Evolutionary conservation across 2,888 invertebrate species (phyloP), one percentile per base, ranked within the genome.

Genomic region (Macaria liturata): DNA sequence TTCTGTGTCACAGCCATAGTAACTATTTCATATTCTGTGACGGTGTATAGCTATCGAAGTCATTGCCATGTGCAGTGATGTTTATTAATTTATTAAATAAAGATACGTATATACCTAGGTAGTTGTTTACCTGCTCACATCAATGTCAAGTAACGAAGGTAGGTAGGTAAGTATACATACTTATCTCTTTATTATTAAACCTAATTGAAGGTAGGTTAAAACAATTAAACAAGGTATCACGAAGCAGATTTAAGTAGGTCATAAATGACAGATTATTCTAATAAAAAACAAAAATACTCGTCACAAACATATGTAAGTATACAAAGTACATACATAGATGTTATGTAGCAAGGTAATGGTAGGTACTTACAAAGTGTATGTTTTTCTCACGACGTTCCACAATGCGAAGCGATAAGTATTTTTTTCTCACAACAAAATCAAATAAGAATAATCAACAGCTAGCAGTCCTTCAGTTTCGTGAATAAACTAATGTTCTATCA

Each of bases 361-460:
- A 86, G 64, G 69, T 73, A 86, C 85, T 86, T 77, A 86, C 87
- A 69, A 68, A 69, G 68, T 71, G 9, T 42, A 42, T 72, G 72
- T 77, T 73, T 75, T 83, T 85, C 86, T 80, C 86, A 85, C 85
- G 86, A 70, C 66, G 78, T 78, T 76, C 74, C 79, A 80, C 80
- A 75, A 74, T 73, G 72, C 68, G 72, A 73, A 56, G 69, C 71
- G 74, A 72, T 69, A 75, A 72, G 67, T 74, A 69, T 64, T 73
- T 66, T 71, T 74, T 72, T 70, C 78, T 79, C 79, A 75, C 67
- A 69, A 67, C 64, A 62, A 64, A 51, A 59, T 64, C 59, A 54
- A 64, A 57, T 59, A 64, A 9, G 59, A 67, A 65, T 56, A 67
- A 69, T 51, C 55, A 62, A 53, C 54, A 54, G 44, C 59, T 48